Evolutionary conservation across 2,113 vertebrate genomes (phyloP).

Genomic region (Picathartes gymnocephalus): DNA sequence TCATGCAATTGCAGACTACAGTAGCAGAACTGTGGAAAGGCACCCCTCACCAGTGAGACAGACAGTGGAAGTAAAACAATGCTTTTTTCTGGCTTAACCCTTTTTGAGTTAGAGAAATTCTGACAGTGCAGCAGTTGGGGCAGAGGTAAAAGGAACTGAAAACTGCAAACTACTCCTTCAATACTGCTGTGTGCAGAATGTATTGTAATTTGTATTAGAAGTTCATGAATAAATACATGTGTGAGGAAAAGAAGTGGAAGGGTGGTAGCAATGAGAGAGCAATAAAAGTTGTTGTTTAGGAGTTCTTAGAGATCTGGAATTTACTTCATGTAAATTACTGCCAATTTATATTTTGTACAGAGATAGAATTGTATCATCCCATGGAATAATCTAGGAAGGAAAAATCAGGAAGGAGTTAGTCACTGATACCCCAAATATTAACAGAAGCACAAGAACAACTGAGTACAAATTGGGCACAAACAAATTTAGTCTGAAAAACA

Average conservation of each 20-base stretch:
- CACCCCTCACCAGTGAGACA: background rate
- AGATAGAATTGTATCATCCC: background rate
- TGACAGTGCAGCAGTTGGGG: background rate
- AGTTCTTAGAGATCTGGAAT: background rate
- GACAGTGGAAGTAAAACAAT: background rate
- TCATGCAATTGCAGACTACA: background rate
- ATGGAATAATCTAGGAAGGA: background rate
- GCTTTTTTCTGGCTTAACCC: background rate
- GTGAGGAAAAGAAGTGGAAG: background rate
- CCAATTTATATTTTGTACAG: background rate
- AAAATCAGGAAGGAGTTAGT: background rate
- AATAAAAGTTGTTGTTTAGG: background rate
- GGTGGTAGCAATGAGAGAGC: background rate
- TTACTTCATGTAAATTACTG: slow-evolving; percentile 8
- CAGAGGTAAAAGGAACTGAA: background rate
- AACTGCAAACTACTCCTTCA: background rate
- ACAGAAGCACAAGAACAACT: background rate
- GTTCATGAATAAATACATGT: background rate
- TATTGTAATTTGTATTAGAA: background rate
- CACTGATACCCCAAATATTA: background rate
- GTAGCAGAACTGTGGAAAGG: background rate
- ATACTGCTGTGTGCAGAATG: background rate
- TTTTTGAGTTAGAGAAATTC: background rate
- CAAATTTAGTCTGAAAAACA: background rate
- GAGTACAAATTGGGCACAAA: background rate